Evolutionary conservation across 1,140 invertebrate genomes (phyloP).

Genomic region (Pogonus chalceus): DNA sequence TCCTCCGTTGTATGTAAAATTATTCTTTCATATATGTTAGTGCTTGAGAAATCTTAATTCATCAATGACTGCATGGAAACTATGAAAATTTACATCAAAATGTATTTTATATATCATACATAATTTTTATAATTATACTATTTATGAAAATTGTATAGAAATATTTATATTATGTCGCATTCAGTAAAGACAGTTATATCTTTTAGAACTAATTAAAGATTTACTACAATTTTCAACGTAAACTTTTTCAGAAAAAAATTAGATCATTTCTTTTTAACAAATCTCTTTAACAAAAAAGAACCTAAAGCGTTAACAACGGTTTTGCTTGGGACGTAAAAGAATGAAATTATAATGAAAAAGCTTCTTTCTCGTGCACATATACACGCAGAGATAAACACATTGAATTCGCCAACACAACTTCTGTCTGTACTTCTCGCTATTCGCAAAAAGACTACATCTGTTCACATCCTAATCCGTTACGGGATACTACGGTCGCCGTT

Average conservation of each 20-base stretch:
- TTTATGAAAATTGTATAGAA: no score
- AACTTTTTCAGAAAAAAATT: neutral
- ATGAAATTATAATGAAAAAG: conserved; percentile 5
- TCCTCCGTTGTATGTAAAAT: no score
- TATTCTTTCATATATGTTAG: no score
- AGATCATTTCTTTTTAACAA: neutral
- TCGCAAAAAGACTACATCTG: conserved; percentile 1
- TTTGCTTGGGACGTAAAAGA: neutral
- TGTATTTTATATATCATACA: no score
- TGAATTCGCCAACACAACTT: neutral
- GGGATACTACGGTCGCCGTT: neutral
- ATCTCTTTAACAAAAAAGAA: neutral
- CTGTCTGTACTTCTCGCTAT: neutral
- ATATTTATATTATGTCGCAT: no score
- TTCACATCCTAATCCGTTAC: conserved; percentile 7
- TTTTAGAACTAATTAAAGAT: neutral
- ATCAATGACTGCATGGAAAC: no score
- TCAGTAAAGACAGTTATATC: no score
- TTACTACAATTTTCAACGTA: neutral
- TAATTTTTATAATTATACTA: no score
- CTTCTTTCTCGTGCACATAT: neutral
- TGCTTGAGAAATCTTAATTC: no score
- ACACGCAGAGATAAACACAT: neutral
- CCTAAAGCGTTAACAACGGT: neutral
- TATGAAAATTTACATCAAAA: no score